Evolutionary conservation across 1,140 invertebrate genomes (phyloP).

Genomic region (Drosophila jambulina): DNA sequence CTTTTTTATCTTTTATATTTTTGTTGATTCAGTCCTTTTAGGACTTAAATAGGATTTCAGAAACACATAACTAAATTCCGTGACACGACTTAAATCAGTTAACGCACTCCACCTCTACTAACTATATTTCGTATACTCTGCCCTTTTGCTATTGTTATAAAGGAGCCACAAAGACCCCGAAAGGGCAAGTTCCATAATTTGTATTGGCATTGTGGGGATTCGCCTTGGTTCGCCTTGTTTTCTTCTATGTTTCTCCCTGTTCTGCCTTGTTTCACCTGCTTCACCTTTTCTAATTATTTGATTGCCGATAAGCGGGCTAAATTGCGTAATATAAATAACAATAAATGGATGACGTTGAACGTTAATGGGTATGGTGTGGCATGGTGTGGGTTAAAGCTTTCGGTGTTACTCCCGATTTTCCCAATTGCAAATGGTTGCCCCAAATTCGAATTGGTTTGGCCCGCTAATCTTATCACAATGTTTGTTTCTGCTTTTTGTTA

Average conservation of each 20-base stretch:
- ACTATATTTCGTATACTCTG: not conserved
- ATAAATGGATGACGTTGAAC: conserved; percentile 40
- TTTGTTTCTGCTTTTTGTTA: conserved; percentile 11
- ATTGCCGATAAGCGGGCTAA: conserved; percentile 64
- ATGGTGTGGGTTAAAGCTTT: conserved; percentile 12
- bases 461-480: conserved; percentile 30
- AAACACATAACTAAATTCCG: not conserved
- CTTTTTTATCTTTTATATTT: not conserved
- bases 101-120: not conserved
- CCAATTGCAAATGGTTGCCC: conserved; percentile 12
- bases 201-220: conserved; percentile 37
- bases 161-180: conserved; percentile 21
- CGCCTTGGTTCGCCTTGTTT: conserved; percentile 6
- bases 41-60: not conserved
- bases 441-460: conserved; percentile 19
- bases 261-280: conserved; percentile 17
- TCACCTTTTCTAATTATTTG: conserved; percentile 65
- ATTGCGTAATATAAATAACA: conserved; percentile 52
- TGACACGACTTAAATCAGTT: no score
- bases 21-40: accelerated
- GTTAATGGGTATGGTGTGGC: conserved; percentile 3
- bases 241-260: not conserved
- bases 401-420: not conserved
- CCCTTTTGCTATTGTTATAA: conserved; percentile 22
- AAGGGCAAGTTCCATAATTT: conserved; percentile 52